phyloP scores from a whole-genome alignment of 2,113 vertebrate genomes.

The Salvator merianae region DNA sequence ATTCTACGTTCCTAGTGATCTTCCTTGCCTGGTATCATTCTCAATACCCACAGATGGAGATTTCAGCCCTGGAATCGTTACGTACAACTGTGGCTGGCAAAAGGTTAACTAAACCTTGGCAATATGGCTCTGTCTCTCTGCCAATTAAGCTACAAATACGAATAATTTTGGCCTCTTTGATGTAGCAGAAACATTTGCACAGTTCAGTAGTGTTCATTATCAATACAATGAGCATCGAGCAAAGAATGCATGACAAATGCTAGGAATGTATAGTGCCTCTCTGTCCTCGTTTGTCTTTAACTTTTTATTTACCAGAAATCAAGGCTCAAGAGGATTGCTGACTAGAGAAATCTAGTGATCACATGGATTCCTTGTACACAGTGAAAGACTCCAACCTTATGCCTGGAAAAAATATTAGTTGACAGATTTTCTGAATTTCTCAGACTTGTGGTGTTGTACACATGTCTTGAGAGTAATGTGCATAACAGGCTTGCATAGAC shows the following conservation, averaged over 20 bases:
- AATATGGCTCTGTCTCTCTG: fast-evolving
- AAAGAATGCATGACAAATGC: not conserved
- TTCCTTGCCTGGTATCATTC: not conserved
- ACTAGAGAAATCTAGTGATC: not conserved
- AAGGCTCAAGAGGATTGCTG: not conserved
- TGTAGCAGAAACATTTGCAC: not conserved
- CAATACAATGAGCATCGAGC: not conserved
- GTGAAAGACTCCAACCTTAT: not conserved
- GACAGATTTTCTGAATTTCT: not conserved
- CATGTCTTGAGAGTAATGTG: no score
- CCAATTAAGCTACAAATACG: fast-evolving
- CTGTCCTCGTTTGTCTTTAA: not conserved
- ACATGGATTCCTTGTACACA: not conserved
- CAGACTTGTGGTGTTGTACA: not conserved
- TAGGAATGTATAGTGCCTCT: not conserved
- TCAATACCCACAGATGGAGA: not conserved
- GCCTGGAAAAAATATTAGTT: not conserved
- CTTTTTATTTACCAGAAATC: not conserved
- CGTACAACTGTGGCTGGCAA: not conserved
- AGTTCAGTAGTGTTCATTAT: fast-evolving
- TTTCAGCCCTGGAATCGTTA: not conserved
- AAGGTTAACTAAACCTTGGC: no score
- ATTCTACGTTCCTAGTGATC: not conserved
- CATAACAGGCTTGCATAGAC: no score
- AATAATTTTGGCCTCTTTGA: not conserved